Evolutionary conservation across 2,113 vertebrate genomes (phyloP).

Genomic region (Montifringilla adamsi): DNA sequence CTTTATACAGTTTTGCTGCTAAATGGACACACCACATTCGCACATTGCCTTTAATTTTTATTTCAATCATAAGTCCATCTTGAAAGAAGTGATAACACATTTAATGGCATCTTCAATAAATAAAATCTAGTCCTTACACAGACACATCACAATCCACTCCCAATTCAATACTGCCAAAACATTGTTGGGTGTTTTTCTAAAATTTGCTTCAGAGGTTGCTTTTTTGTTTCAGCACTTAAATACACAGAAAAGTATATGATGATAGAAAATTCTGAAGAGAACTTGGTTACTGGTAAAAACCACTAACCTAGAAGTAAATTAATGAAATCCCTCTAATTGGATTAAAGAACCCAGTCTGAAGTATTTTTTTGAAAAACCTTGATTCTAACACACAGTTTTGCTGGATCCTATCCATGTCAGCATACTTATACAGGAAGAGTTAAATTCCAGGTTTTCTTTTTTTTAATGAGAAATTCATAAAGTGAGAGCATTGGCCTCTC

Average conservation of each 20-base stretch:
- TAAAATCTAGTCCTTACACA: conserved; percentile 48
- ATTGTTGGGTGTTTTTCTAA: not conserved
- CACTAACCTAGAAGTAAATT: conserved; percentile 8
- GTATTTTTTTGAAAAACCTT: not conserved
- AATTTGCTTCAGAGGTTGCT: not conserved
- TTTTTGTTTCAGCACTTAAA: conserved; percentile 49
- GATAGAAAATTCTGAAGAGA: conserved; percentile 43
- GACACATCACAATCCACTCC: conserved; percentile 56
- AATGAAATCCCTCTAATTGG: conserved; percentile 6
- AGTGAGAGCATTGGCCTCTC: not conserved
- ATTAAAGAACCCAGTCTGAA: conserved; percentile 14
- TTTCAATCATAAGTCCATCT: conserved; percentile 8
- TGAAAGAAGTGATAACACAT: conserved; percentile 23
- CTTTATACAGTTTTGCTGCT: conserved; percentile 45
- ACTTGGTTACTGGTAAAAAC: not conserved
- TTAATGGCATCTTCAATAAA: conserved; percentile 65
- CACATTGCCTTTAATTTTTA: conserved; percentile 38
- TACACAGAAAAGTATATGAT: conserved; percentile 24
- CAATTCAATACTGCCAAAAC: conserved; percentile 51
- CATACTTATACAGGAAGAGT: not conserved
- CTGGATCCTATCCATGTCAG: conserved; percentile 28
- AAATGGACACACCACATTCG: conserved; percentile 29
- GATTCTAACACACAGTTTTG: not conserved
- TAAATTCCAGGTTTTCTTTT: not conserved
- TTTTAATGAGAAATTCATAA: not conserved